These are phyloP conservation scores for Amazona ochrocephala DNA, from an alignment of 2,797 vertebrate genomes.

Conservation along the genomic window DNA sequence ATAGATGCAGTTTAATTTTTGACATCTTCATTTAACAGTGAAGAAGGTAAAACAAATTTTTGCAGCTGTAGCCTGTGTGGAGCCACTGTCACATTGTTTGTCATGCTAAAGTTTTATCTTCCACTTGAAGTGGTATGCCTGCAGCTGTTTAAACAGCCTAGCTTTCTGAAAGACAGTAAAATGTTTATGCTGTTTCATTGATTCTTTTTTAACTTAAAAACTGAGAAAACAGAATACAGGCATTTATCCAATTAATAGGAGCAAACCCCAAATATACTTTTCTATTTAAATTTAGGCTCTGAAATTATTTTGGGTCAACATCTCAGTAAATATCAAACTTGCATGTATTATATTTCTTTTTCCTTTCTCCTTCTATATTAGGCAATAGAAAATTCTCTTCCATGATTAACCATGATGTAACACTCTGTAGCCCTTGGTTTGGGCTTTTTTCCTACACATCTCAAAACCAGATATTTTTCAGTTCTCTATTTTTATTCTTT, in stretches of 20 bases:
- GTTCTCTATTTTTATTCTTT: constrained; percentile 34
- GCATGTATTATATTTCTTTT: background rate
- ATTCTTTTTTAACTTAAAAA: background rate
- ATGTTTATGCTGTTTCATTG: background rate
- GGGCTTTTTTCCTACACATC: background rate
- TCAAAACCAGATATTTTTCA: background rate
- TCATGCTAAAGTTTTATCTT: background rate
- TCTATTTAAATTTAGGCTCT: background rate
- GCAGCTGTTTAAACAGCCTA: background rate
- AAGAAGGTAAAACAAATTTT: background rate
- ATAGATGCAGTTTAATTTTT: background rate
- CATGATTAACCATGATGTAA: background rate
- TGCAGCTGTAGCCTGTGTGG: background rate
- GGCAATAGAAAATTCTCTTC: background rate
- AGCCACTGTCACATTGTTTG: background rate
- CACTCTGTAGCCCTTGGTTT: background rate
- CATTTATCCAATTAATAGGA: background rate
- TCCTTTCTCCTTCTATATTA: background rate
- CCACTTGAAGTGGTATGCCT: background rate
- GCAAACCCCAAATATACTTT: background rate
- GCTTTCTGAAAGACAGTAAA: background rate
- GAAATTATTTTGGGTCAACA: background rate
- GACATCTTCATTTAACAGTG: background rate
- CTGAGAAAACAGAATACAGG: background rate
- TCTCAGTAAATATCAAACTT: background rate